phyloP scores from a whole-genome alignment of 2,888 invertebrate genomes.

The Gortyna flavago region DNA sequence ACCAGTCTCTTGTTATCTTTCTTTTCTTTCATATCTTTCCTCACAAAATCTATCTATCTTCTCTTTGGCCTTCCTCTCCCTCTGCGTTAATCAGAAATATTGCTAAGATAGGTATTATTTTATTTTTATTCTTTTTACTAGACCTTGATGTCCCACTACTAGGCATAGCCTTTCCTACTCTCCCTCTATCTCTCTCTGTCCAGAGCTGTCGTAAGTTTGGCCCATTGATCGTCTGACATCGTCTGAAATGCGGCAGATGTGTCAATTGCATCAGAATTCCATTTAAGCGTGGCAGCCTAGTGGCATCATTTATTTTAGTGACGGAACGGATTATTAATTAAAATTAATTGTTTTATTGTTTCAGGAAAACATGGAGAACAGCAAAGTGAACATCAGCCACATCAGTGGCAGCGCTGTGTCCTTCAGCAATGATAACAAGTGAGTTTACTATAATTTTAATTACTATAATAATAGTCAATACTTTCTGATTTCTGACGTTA shows the following conservation, averaged over 20 bases:
- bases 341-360: constrained; percentile 42
- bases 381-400: constrained; percentile 67
- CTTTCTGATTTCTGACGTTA: too few relatives aligned
- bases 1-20: background rate
- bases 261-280: too few relatives aligned
- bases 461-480: too few relatives aligned
- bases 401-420: constrained; percentile 72
- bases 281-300: background rate
- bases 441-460: constrained; percentile 18
- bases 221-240: too few relatives aligned
- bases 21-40: background rate
- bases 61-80: background rate
- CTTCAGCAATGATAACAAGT: constrained; percentile 68
- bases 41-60: background rate
- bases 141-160: too few relatives aligned
- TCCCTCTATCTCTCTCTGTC: too few relatives aligned
- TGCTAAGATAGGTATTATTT: background rate
- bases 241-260: too few relatives aligned
- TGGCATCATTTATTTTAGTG: background rate
- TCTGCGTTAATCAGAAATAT: background rate
- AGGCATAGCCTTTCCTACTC: too few relatives aligned
- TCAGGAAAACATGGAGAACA: constrained; percentile 55
- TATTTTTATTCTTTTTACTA: too few relatives aligned
- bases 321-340: background rate
- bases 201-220: too few relatives aligned